Percentiles rank a stretch among this genome's conserved stretches.
phyloP scores from a whole-genome alignment of 2,888 invertebrate genomes.

The Tetrapedia diversipes region DNA sequence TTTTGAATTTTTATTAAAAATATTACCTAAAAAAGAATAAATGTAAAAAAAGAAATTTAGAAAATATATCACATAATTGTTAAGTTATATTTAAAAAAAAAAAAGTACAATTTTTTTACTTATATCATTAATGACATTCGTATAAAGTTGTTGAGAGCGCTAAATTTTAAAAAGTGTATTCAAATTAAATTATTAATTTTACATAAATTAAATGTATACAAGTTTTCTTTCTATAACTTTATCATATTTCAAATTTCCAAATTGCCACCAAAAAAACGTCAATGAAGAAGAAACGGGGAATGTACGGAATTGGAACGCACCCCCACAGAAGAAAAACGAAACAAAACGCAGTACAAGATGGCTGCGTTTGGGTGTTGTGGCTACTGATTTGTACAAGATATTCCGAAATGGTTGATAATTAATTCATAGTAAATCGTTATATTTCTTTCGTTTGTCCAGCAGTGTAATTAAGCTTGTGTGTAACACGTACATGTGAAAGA shows the following conservation, averaged over 20 bases:
- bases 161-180: neutral
- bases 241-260: slow-evolving; percentile 8
- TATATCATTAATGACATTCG: neutral
- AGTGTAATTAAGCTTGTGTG: slow-evolving; percentile 1
- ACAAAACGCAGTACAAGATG: slow-evolving; percentile 80
- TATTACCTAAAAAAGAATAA: neutral
- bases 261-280: slow-evolving; percentile 34
- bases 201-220: neutral
- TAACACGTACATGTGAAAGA: slow-evolving; percentile 33
- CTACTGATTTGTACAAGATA: slow-evolving; percentile 73
- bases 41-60: neutral
- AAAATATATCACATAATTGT: neutral
- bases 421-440: slow-evolving; percentile 46
- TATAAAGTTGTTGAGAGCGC: neutral
- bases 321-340: slow-evolving; percentile 76
- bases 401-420: slow-evolving; percentile 32
- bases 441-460: slow-evolving; percentile 18
- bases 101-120: no score
- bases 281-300: slow-evolving; percentile 55
- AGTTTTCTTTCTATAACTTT: neutral
- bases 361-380: slow-evolving; percentile 81
- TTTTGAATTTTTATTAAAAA: neutral
- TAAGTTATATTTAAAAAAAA: neutral
- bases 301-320: slow-evolving; percentile 68
- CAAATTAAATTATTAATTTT: neutral